Percentiles rank a stretch among this genome's conserved stretches.
Conservation (phyloP, 92 coral and sea anemone genomes). For the Paramuricea clavata region DNA sequence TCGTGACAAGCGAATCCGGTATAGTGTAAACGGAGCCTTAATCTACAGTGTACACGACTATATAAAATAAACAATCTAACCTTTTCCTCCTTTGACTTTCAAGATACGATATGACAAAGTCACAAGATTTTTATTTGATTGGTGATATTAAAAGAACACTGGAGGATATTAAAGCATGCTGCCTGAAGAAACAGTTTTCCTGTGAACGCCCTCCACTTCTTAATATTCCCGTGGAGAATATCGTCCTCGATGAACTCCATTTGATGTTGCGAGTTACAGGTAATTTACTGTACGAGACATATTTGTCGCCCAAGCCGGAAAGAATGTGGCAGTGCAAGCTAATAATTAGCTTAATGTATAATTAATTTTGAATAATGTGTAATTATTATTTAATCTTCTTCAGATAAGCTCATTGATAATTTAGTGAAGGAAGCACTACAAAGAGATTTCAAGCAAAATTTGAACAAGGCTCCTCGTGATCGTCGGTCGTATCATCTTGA, state of each 20-base stretch:
- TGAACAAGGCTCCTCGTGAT: conserved; percentile 52
- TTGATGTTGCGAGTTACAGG: conserved; percentile 58
- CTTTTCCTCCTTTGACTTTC: not conserved
- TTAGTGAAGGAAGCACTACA: conserved; percentile 58
- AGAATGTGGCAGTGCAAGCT: no score
- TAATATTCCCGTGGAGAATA: conserved; percentile 58
- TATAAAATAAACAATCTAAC: no score
- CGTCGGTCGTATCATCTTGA: conserved; percentile 30
- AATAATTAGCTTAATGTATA: no score
- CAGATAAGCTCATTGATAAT: conserved; percentile 67
- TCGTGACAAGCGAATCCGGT: no score
- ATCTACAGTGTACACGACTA: no score
- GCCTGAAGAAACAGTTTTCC: conserved; percentile 26
- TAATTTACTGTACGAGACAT: not conserved
- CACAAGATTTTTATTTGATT: conserved; percentile 49
- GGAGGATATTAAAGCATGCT: conserved; percentile 36
- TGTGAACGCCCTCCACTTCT: conserved; percentile 53
- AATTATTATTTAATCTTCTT: not conserved
- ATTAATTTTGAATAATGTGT: not conserved
- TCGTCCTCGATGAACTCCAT: conserved; percentile 61
- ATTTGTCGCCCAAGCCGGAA: not conserved
- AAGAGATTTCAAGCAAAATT: conserved; percentile 67
- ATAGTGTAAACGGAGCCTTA: no score
- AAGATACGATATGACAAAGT: conserved; percentile 63
- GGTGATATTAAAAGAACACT: conserved; percentile 40